phyloP scores from a whole-genome alignment of 2,113 vertebrate genomes.

The Oryzias melastigma region DNA sequence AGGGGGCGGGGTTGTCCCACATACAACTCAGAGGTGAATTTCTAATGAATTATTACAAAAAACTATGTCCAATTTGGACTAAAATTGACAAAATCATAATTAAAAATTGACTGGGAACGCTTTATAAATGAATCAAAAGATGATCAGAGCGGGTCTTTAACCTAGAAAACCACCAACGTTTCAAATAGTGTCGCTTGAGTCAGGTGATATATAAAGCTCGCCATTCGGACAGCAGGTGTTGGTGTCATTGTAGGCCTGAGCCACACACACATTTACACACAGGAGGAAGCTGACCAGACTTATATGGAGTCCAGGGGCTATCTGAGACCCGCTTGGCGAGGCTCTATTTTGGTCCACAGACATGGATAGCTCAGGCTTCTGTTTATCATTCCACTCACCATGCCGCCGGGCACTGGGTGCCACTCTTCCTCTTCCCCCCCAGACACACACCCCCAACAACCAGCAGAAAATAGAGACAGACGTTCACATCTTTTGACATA shows the following conservation, averaged over 20 bases:
- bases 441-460: conserved; percentile 32
- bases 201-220: conserved; percentile 72
- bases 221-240: conserved; percentile 69
- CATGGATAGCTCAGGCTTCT: conserved; percentile 79
- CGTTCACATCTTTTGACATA: neutral
- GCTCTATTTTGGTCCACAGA: conserved; percentile 87
- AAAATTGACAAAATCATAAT: too few relatives aligned
- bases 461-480: conserved; percentile 3
- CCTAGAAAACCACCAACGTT: conserved; percentile 19
- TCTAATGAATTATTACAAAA: too few relatives aligned
- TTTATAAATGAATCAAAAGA: too few relatives aligned
- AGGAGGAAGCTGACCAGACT: conserved; percentile 78
- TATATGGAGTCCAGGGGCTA: conserved; percentile 78
- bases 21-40: too few relatives aligned
- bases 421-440: conserved; percentile 17
- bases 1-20: too few relatives aligned
- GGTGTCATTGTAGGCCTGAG: conserved; percentile 47
- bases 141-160: neutral
- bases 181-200: conserved; percentile 26
- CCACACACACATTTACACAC: conserved; percentile 41
- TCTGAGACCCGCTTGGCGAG: conserved; percentile 62
- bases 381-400: conserved; percentile 83
- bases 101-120: too few relatives aligned
- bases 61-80: too few relatives aligned
- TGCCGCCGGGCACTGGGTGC: conserved; percentile 53